Evolutionary conservation across 2,888 invertebrate genomes (phyloP), one percentile per base, ranked within the genome.

Genomic region (Uropetala carovei): DNA sequence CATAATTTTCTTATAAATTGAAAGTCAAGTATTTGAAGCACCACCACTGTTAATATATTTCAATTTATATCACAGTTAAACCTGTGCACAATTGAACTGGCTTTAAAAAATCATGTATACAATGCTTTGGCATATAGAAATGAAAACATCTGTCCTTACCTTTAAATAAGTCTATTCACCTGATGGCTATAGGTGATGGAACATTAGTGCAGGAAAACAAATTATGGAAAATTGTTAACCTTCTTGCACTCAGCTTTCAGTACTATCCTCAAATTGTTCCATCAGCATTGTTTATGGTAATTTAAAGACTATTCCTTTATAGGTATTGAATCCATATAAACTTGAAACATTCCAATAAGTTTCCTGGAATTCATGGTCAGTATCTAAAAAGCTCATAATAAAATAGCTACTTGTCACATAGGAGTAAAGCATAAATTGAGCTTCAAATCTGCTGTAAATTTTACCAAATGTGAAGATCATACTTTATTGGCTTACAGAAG

Each of bases 261-360:
- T 89, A 60, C 89, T 89, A 64, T 89, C 43, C 57, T 64, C 43
- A 84, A 89, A 60, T 60, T 89, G 89, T 64, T 89, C 89, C 56
- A 43, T 18, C 30, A 64, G 60, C 64, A 89, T 64, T 64, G 64
- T 68, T n/a, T 43, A 27, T 89, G 64, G 68, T 64, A 30, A 60
- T 64, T 68, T 43, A 68, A 68, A 89, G 64, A 64, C 89, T 89
- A 89, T 30, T 89, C 64, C 64, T 64, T 89, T 75, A 27, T 75
- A 75, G 75, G 75, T 64, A 89, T 89, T 64, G 64, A 89, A 64
- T 27, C 30, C 43, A 22, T 43, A 64, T 89, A 43, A 89, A 64
- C n/a, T n/a, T 18, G 43, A 64, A 89, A 89, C 89, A 89, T 89
- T 89, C 89, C 89, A 89, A 64, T 89, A 64, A 89, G 89, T 89